Percentiles rank a stretch among this genome's conserved stretches.
These are phyloP conservation scores for Phocides pigmalion DNA, from an alignment of 1,140 invertebrate species.

Conservation along the genomic window DNA sequence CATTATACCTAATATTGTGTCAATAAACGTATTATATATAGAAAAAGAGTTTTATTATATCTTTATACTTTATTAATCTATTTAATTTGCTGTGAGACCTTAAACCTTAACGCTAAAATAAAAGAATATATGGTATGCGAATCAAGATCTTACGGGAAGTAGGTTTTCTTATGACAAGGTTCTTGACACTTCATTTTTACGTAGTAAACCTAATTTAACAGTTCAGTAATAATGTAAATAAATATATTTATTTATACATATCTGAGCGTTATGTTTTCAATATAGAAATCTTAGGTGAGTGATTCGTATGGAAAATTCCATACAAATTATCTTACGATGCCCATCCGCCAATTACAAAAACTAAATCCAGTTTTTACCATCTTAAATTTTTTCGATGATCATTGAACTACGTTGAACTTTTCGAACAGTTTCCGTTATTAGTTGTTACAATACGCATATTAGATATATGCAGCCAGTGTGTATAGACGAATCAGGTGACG, in stretches of 20 bases:
- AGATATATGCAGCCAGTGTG: too few relatives aligned
- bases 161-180: too few relatives aligned
- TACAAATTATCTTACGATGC: neutral
- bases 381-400: neutral
- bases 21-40: constrained; percentile 13
- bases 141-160: too few relatives aligned
- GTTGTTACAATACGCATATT: neutral
- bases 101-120: too few relatives aligned
- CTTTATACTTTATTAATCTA: neutral
- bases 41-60: neutral
- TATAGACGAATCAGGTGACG: too few relatives aligned
- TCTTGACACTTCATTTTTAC: too few relatives aligned
- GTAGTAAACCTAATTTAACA: too few relatives aligned
- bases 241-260: too few relatives aligned
- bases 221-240: too few relatives aligned
- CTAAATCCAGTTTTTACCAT: neutral
- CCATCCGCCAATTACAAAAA: neutral
- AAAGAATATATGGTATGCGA: too few relatives aligned
- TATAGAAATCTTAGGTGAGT: neutral
- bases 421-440: neutral
- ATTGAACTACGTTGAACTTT: neutral
- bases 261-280: too few relatives aligned
- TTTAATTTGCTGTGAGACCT: too few relatives aligned
- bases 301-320: neutral
- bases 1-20: constrained; percentile 7